Base-by-base conservation (phyloP, 2,888 invertebrate genomes). In the Lasioglossum pauxillum region DNA sequence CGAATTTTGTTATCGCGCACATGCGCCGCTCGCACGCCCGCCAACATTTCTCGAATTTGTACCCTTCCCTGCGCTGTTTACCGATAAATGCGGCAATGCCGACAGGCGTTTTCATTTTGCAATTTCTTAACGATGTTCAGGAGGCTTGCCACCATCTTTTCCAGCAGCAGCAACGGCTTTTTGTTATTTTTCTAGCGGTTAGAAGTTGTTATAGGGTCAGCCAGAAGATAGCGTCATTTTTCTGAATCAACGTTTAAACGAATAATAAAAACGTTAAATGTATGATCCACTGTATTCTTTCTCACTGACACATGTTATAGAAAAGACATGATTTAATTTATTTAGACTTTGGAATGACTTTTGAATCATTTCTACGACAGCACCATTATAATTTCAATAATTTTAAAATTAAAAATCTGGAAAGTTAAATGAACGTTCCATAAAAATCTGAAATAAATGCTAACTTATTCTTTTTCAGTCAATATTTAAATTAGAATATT, bases 1-100 rank as follows among this genome's bases (percentile, higher is more conserved):
- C 82, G 75, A 86, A 86, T 75, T 87, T 87, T 35, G 57, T 53
- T n/a, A 35, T 8, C 16, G 69, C 35, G 75, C 82, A 76, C 81
- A 57, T 76, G 86, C 86, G 85, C 57, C 0, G 16, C 0, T 27
- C 14, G 7, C 7, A 8, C 35, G 35, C 35, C 67, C 67, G 35
- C 23, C 0, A 23, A 23, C 23, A 1, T 38, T 38, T 69, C 38
- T 69, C 38, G 69, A 38, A 35, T 38, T 35, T 12, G 35, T 23
- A 69, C 10, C 38, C 35, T 64, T 31, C 8, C 3, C 19, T 1
- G 2, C 19, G 64, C 19, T 14, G 19, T 64, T 64, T 16, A 31
- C 64, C 7, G 57, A 57, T n/a, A 12, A 57, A 57, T n/a, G n/a
- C n/a, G 16, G 64, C 0, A 16, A 27, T 5, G 1, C 27, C 0